Evolutionary conservation across 2,113 vertebrate genomes (phyloP).

Genomic region (Macrotus californicus): DNA sequence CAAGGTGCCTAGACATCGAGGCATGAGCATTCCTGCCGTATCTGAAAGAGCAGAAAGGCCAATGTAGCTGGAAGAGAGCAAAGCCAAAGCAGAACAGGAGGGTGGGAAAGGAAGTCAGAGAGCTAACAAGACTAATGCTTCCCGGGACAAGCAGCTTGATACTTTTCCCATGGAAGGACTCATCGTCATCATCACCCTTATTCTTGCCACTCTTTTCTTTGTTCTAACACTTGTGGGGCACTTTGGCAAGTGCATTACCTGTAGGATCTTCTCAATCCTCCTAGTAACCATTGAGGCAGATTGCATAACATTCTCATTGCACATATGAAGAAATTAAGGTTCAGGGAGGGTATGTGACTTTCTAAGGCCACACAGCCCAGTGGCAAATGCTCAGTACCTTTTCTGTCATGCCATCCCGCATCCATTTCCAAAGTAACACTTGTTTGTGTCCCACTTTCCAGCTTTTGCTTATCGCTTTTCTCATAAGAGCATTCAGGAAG

Average conservation of each 20-base stretch:
- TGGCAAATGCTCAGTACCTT: neutral
- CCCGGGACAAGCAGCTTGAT: neutral
- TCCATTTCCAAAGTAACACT: neutral
- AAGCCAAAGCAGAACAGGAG: neutral
- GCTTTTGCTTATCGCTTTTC: neutral
- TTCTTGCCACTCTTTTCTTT: neutral
- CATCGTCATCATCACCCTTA: neutral
- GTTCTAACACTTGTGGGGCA: neutral
- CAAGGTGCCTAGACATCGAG: no score
- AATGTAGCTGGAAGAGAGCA: neutral
- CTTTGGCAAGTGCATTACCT: neutral
- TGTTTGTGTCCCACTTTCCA: neutral
- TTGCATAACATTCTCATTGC: neutral
- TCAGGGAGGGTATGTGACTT: neutral
- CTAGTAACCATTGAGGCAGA: neutral
- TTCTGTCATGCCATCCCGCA: neutral
- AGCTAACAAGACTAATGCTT: neutral
- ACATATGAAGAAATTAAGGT: neutral
- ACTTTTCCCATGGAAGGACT: neutral
- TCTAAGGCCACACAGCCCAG: neutral
- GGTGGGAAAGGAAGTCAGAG: neutral
- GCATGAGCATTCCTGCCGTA: fast-evolving
- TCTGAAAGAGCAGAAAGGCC: neutral
- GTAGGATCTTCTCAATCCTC: neutral
- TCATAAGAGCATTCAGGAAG: neutral